Percentiles rank a stretch among this genome's conserved stretches.
Evolutionary conservation across 2,888 invertebrate species (phyloP).

Genomic region (Acanthacorydalis orientalis): DNA sequence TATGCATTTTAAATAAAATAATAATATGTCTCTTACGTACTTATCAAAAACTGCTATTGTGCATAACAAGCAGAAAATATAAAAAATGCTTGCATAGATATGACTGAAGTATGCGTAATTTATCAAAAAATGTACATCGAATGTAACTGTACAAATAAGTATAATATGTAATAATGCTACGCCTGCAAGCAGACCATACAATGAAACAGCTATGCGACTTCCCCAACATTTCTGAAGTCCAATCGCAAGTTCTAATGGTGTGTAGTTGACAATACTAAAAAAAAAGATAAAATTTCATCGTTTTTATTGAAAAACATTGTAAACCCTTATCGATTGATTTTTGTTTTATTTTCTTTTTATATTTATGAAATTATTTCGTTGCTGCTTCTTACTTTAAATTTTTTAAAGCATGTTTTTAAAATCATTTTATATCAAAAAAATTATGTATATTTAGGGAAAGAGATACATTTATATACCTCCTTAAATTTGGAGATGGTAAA

Average conservation of each 20-base stretch:
- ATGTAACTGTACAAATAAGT: constrained; percentile 34
- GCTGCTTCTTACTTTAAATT: no score
- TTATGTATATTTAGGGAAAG: not conserved
- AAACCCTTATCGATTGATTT: no score
- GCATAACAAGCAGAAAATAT: constrained; percentile 38
- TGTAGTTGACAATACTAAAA: not conserved
- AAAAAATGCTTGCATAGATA: constrained; percentile 29
- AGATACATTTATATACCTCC: not conserved
- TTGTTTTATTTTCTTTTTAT: no score
- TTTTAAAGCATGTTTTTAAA: no score
- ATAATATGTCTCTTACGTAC: constrained; percentile 23
- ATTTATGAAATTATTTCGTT: no score
- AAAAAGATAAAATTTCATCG: not conserved
- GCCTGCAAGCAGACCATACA: constrained; percentile 42
- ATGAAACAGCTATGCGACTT: constrained; percentile 31
- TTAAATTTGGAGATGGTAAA: not conserved
- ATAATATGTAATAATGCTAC: constrained; percentile 39
- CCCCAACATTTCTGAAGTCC: constrained; percentile 33
- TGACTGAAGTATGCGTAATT: constrained; percentile 24
- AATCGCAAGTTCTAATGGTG: constrained; percentile 35
- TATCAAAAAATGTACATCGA: constrained; percentile 19
- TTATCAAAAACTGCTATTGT: constrained; percentile 40
- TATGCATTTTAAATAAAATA: no score
- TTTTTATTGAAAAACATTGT: no score
- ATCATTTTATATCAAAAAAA: no score